Evolutionary conservation across 2,888 invertebrate species (phyloP).

Genomic region (Bembecia ichneumoniformis): DNA sequence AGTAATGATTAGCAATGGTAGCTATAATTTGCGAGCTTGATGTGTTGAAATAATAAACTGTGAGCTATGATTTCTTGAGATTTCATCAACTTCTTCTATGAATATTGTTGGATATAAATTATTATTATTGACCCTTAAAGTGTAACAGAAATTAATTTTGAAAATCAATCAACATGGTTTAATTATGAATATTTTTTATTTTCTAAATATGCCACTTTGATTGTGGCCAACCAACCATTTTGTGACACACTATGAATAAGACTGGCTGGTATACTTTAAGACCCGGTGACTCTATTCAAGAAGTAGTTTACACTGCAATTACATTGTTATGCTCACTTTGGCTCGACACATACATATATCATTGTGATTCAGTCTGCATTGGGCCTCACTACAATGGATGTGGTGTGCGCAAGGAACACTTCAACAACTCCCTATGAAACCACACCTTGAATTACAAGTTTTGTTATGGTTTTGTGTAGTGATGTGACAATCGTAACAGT

Average conservation of each 20-base stretch:
- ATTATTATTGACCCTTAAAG: too few species aligned
- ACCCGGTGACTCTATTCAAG: conserved; percentile 56
- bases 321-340: conserved; percentile 68
- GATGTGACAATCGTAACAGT: conserved; percentile 17
- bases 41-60: too few species aligned
- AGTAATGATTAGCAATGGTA: too few species aligned
- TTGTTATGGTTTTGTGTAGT: conserved; percentile 28
- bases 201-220: too few species aligned
- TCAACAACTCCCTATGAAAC: conserved; percentile 21
- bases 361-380: conserved; percentile 59
- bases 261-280: conserved; percentile 24
- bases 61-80: too few species aligned
- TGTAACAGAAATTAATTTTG: too few species aligned
- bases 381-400: conserved; percentile 54
- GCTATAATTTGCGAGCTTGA: too few species aligned
- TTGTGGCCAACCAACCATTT: neutral
- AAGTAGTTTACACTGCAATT: conserved; percentile 65
- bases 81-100: too few species aligned
- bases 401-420: conserved; percentile 27
- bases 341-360: conserved; percentile 52
- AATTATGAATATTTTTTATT: too few species aligned
- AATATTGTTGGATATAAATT: too few species aligned
- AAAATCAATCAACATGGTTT: too few species aligned
- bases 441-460: conserved; percentile 17
- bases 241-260: neutral